Evolutionary conservation across 2,113 vertebrate genomes (phyloP), one percentile per base, ranked within the genome.

Genomic region (Tetrao urogallus): DNA sequence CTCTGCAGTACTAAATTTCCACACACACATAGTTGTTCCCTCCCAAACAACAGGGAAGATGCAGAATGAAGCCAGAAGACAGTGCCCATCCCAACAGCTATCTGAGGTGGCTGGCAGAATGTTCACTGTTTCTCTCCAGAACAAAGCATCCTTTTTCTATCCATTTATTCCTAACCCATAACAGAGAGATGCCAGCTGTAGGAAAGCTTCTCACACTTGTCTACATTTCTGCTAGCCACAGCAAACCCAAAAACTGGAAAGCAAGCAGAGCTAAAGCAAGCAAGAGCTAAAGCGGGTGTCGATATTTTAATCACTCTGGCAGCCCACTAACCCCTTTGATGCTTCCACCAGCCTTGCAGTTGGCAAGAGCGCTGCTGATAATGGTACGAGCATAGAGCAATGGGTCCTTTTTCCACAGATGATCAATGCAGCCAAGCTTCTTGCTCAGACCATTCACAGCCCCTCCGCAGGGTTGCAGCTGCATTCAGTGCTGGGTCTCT

Each of bases 171-270:
- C 52, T 60, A 75, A 56, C 5, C 9, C 12, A 10, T 15, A 69
- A 42, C 12, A 43, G 38, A 11, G 17, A 74, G 66, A 30, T 13
- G 4, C 30, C 79, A 92, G 54, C 47, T 34, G 12, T 17, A 43
- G 34, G 40, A 76, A 85, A 77, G 15, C 34, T 77, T 64, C 69
- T 77, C 56, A 19, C 6, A 40, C 12, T 43, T 86, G 42, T 52
- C 65, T 86, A 43, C 47, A 40, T 61, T 88, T 90, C 82, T 84
- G 47, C 79, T 82, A 74, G 76, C 79, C 79, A 57, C 65, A 95
- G 85, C 72, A 88, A 82, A 88, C 65, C 14, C 3, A 1, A 91
- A 80, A 90, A 45, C 57, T 90, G 61, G 93, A 65, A 89, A 75
- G 22, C 72, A 91, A 47, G 75, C 34, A 85, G 40, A 69, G 40